phyloP scores from a whole-genome alignment of 2,888 invertebrate species.

The Coelopa pilipes region DNA sequence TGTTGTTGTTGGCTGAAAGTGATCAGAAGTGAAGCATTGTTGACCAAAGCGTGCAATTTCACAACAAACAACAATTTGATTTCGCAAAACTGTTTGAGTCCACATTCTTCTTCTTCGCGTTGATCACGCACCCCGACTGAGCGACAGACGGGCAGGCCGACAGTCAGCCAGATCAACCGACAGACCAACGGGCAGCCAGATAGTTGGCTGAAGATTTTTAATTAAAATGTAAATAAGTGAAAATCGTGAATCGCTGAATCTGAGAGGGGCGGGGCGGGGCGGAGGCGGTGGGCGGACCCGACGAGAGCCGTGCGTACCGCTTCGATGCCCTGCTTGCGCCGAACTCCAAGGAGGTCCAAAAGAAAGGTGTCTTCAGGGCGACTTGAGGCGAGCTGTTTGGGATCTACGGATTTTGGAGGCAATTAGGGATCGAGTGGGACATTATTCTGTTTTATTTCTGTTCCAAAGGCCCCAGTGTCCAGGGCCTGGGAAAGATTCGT shows the following conservation, averaged over 20 bases:
- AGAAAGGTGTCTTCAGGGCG: too few relatives aligned
- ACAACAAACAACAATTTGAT: constrained; percentile 40
- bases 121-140: constrained; percentile 19
- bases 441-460: too few relatives aligned
- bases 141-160: too few relatives aligned
- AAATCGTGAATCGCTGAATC: constrained; percentile 11
- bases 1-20: constrained; percentile 26
- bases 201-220: constrained; percentile 10
- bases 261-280: background rate
- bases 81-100: constrained; percentile 35
- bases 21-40: constrained; percentile 37
- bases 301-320: background rate
- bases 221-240: constrained; percentile 40
- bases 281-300: background rate
- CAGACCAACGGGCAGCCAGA: too few relatives aligned
- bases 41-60: constrained; percentile 43
- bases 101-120: background rate
- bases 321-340: background rate
- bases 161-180: too few relatives aligned
- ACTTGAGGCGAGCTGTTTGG: too few relatives aligned
- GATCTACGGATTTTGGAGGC: too few relatives aligned
- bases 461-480: too few relatives aligned
- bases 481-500: too few relatives aligned
- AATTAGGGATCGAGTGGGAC: too few relatives aligned
- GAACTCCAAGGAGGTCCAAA: too few relatives aligned